Conservation (phyloP, 1,140 invertebrate genomes). For the Drosophila pallidifrons region DNA sequence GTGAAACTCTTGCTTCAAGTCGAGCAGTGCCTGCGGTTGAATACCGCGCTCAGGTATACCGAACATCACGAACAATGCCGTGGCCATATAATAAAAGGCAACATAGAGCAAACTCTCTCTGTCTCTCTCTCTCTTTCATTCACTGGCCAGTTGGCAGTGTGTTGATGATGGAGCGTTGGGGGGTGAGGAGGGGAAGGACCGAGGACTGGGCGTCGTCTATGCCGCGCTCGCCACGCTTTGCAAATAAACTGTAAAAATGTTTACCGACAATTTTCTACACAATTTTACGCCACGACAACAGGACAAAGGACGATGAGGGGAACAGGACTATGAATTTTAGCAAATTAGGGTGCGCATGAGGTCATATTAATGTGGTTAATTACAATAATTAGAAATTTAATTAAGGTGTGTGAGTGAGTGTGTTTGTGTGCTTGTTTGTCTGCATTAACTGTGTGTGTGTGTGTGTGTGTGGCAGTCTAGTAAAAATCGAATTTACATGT, state of each 20-base stretch:
- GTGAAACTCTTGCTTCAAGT: not conserved
- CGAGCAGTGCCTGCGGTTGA: not conserved
- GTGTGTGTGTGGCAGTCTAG: constrained; percentile 40
- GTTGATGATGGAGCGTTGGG: not conserved
- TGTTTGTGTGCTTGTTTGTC: constrained; percentile 9
- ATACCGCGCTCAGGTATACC: constrained; percentile 18
- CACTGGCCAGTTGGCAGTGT: constrained; percentile 21
- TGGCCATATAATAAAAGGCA: constrained; percentile 62
- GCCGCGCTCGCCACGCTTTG: constrained; percentile 57
- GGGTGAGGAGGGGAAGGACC: not conserved
- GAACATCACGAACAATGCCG: constrained; percentile 45
- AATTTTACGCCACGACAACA: constrained; percentile 69
- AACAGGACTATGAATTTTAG: constrained; percentile 63
- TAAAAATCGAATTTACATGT: constrained; percentile 80
- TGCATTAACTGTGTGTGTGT: constrained; percentile 18
- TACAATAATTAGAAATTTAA: constrained; percentile 84
- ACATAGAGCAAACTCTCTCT: constrained; percentile 37
- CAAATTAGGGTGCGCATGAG: constrained; percentile 82
- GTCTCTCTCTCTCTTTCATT: constrained; percentile 22
- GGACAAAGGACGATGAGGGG: not conserved
- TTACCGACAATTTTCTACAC: constrained; percentile 83
- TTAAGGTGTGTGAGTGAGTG: constrained; percentile 61
- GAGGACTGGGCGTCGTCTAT: constrained; percentile 28
- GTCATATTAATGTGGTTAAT: constrained; percentile 83
- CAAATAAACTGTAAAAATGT: constrained; percentile 84